Conservation (phyloP, 2,888 invertebrate genomes). For the Lochmaea capreae region DNA sequence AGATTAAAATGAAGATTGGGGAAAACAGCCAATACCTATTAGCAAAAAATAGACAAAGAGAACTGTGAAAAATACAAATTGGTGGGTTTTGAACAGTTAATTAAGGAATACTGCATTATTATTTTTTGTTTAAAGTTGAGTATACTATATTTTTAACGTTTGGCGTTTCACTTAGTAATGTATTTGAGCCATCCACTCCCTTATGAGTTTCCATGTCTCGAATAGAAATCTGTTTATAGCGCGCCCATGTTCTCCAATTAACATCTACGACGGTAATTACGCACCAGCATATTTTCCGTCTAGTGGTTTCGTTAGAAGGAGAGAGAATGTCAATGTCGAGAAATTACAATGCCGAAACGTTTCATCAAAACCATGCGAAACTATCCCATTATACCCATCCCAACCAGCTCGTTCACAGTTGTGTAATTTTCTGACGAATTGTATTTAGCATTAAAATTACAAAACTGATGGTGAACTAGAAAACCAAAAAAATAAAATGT, state of each 20-base stretch:
- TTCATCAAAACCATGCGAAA: constrained; percentile 22
- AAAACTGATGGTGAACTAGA: background rate
- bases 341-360: constrained; percentile 34
- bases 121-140: no score
- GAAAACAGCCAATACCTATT: no score
- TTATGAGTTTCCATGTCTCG: background rate
- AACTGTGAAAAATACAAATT: no score
- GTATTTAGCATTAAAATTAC: constrained; percentile 3
- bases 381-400: constrained; percentile 21
- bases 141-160: no score
- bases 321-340: constrained; percentile 50
- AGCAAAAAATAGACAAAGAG: no score
- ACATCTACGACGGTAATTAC: constrained; percentile 22
- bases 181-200: background rate
- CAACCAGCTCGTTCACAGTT: background rate
- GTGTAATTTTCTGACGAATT: constrained; percentile 10
- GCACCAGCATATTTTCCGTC: constrained; percentile 31
- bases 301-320: constrained; percentile 40
- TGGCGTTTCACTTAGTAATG: no score
- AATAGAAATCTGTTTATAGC: background rate
- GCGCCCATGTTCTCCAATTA: constrained; percentile 27
- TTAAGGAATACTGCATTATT: no score
- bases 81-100: no score
- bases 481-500: background rate
- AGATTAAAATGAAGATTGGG: no score